Evolutionary conservation across 2,797 vertebrate genomes (phyloP).

Genomic region (Oreochromis mossambicus): DNA sequence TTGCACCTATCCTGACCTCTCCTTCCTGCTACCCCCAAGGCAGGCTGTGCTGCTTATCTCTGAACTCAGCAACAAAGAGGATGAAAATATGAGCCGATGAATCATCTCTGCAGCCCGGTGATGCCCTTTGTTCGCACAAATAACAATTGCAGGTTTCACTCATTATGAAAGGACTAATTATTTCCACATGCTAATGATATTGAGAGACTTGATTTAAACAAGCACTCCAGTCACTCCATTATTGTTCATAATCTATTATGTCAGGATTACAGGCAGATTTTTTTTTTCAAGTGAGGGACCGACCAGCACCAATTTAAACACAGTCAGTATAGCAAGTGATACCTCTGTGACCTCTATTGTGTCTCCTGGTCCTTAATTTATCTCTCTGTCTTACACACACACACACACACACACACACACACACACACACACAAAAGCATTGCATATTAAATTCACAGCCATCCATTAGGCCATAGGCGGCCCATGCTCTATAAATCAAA

Average conservation of each 20-base stretch:
- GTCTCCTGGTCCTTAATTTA: constrained; percentile 59
- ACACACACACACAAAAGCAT: constrained; percentile 8
- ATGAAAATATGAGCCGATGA: not conserved
- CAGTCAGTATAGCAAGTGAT: not conserved
- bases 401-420: not conserved
- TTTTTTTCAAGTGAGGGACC: not conserved
- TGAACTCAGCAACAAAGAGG: not conserved
- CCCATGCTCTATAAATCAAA: constrained; percentile 66
- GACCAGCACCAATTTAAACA: constrained; percentile 3
- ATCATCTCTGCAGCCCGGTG: not conserved
- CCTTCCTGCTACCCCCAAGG: not conserved
- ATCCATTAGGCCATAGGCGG: constrained; percentile 62
- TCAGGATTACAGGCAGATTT: constrained; percentile 26
- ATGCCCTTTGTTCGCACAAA: constrained; percentile 1
- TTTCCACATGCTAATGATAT: constrained; percentile 8
- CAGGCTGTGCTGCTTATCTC: no score
- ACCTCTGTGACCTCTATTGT: constrained; percentile 64
- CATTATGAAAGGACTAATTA: constrained; percentile 36
- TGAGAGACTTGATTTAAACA: constrained; percentile 12
- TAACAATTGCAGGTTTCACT: not conserved
- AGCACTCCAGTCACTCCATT: constrained; percentile 8
- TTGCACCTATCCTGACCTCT: constrained; percentile 37
- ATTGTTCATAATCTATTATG: constrained; percentile 41
- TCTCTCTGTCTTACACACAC: not conserved
- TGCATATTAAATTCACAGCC: constrained; percentile 66